A percentile compares a stretch with the other conserved stretches of the same genome.
Conservation (phyloP, 2,113 vertebrate species). For the Phoxinus phoxinus region DNA sequence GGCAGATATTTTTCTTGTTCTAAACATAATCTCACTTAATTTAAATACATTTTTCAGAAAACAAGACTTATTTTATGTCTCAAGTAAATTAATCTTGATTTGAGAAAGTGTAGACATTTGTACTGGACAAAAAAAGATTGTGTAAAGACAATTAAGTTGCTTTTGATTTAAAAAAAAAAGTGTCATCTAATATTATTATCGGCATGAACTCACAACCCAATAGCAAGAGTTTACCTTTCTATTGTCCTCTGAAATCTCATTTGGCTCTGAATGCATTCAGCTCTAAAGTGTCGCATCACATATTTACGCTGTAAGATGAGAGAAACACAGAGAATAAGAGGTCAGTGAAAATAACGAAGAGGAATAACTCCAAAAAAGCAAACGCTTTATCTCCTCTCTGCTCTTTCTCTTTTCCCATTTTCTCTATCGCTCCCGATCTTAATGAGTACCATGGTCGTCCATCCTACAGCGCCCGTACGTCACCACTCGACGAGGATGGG, state of each 20-base stretch:
- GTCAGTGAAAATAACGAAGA: slow-evolving; percentile 72
- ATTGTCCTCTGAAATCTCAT: neutral
- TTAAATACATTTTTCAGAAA: too few species aligned
- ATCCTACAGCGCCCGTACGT: slow-evolving; percentile 73
- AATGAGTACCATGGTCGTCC: slow-evolving; percentile 76
- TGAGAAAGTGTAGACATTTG: too few species aligned
- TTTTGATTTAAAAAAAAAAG: neutral
- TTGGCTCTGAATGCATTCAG: neutral
- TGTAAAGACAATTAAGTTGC: neutral
- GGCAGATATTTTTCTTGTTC: too few species aligned
- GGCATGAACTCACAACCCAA: neutral
- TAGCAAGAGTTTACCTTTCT: slow-evolving; percentile 16
- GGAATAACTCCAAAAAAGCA: slow-evolving; percentile 75
- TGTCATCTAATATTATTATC: neutral
- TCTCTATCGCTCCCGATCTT: slow-evolving; percentile 77
- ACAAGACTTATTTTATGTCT: too few species aligned
- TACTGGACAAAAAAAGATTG: too few species aligned
- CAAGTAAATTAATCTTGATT: too few species aligned
- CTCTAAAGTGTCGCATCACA: neutral
- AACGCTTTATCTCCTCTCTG: slow-evolving; percentile 72
- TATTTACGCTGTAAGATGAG: slow-evolving; percentile 42
- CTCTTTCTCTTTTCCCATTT: slow-evolving; percentile 66
- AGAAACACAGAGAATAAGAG: slow-evolving; percentile 52
- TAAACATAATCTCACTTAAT: too few species aligned
- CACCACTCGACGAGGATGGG: slow-evolving; percentile 63